Base-by-base conservation (phyloP, 1,140 invertebrate species). In the Ruditapes philippinarum region DNA sequence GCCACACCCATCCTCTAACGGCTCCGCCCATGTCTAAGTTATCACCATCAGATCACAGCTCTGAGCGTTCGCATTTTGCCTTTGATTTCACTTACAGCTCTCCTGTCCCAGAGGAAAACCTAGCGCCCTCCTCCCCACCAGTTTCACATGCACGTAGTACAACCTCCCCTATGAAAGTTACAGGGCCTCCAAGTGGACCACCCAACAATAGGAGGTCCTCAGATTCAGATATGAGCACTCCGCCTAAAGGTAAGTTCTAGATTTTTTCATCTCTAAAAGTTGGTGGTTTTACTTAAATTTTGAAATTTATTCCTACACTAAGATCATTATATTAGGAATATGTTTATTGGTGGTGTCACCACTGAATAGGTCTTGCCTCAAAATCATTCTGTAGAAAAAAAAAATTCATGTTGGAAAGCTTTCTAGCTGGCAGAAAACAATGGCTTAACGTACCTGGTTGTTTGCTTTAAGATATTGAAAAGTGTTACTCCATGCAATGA, bases 141-240 rank as follows among this genome's bases (percentile, higher is more conserved):
- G 70, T 28, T 65, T 62, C 91, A 54, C 74, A 83, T 25, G 74
- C 89, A 11, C 86, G 82, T 54, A 89, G 78, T 57, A 81, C 89
- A 25, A 91, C 91, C 7, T 91, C 89, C 9, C 91, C 90, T n/a
- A 89, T 92, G 28, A 92, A 91, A 70, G 86, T 90, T 4, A 68
- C 78, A 22, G 49, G 83, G 22, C 86, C 49, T 5, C 68, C 49
- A 11, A 36, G 73, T 22, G 49, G 83, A 11, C 86, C 49, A 33
- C 51, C 70, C 78, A 73, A 45, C 40, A 89, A 78, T 42, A 88
- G 98, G 70, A 96, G 98, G 86, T 98, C 98, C 0, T 99, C 98
- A 5, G 98, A 99, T 95, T 99, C 98, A 2, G 98, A 99, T 96
- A 96, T 99, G 70, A 98, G 98, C 96, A 97, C 98, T 49, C 98